Conservation (phyloP, 2,888 invertebrate genomes). For the Cheilosia vernalis region DNA sequence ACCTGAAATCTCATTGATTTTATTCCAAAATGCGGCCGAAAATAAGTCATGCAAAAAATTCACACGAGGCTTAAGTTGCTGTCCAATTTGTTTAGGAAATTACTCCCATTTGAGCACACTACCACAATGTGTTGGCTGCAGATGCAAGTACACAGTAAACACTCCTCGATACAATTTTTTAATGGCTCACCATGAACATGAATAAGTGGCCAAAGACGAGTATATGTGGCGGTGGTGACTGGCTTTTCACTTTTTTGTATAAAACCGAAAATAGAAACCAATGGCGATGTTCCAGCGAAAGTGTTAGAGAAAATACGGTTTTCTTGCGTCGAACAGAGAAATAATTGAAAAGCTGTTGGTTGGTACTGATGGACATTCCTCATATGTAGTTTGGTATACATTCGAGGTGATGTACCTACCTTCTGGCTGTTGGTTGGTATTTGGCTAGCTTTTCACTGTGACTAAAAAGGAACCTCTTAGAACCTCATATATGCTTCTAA, state of each 20-base stretch:
- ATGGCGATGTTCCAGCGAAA: slow-evolving; percentile 46
- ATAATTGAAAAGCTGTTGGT: slow-evolving; percentile 6
- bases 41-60: slow-evolving; percentile 7
- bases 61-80: slow-evolving; percentile 1
- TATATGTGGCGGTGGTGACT: background rate
- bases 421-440: background rate
- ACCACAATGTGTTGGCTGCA: slow-evolving; percentile 2
- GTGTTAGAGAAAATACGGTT: slow-evolving; percentile 25
- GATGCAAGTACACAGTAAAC: background rate
- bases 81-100: background rate
- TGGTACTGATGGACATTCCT: background rate
- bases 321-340: background rate
- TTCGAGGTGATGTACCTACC: too few species aligned
- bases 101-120: slow-evolving; percentile 7
- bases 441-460: background rate
- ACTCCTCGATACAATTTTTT: background rate
- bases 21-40: slow-evolving; percentile 19
- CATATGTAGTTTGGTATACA: background rate
- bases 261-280: slow-evolving; percentile 25
- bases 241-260: slow-evolving; percentile 43
- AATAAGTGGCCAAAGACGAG: background rate
- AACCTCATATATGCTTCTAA: background rate
- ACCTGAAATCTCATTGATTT: slow-evolving; percentile 41
- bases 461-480: too few species aligned
- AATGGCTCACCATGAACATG: slow-evolving; percentile 16